A percentile compares a stretch with the other conserved stretches of the same genome.
Conservation (phyloP, 2,797 vertebrate genomes). For the Vultur gryphus region DNA sequence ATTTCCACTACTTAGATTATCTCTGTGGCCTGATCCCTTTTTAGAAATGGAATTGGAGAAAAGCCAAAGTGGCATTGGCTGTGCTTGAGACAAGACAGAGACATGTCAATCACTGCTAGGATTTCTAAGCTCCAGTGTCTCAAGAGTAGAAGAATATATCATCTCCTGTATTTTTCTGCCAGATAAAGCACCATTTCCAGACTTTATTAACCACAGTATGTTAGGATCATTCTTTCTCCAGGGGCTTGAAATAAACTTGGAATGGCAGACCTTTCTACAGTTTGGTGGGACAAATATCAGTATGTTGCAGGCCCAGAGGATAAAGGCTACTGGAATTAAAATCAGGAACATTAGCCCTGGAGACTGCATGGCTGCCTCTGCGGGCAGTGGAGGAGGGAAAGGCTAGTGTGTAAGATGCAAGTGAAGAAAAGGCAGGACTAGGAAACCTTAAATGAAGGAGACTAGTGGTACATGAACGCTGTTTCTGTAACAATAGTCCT, state of each 20-base stretch:
- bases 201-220: not conserved
- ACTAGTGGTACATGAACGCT: not conserved
- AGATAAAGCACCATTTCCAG: not conserved
- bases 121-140: not conserved
- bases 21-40: not conserved
- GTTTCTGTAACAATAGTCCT: not conserved
- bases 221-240: not conserved
- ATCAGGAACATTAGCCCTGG: not conserved
- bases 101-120: not conserved
- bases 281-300: not conserved
- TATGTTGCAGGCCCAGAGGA: not conserved
- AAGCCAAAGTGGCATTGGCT: not conserved
- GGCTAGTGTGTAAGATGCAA: not conserved
- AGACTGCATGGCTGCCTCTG: not conserved
- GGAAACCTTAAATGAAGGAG: not conserved
- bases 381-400: not conserved
- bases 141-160: not conserved
- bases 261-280: not conserved
- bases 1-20: not conserved
- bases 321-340: not conserved
- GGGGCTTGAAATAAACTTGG: not conserved
- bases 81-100: not conserved
- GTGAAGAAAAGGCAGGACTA: not conserved
- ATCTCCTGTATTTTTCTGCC: not conserved
- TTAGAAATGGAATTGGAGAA: not conserved